Base-by-base conservation (phyloP, 2,797 vertebrate genomes). In the Pantherophis alleghaniensis region DNA sequence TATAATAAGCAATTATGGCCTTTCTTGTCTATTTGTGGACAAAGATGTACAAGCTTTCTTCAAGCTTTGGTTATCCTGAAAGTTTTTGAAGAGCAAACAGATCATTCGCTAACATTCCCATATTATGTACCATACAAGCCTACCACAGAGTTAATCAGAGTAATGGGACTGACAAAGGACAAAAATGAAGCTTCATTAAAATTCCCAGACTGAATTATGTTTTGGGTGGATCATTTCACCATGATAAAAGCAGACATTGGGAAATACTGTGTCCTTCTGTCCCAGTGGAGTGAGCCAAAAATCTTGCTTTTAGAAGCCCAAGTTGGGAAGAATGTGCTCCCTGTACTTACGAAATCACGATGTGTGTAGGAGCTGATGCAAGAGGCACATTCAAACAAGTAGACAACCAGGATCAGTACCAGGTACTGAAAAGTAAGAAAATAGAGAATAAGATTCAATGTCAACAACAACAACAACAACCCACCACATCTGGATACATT, bases 351-450 rank as follows among this genome's bases (percentile, higher is more conserved):
- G 0, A 97, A 98, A 95, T 98, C 98, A 1, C 98, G 96, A 93
- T 98, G 97, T 86, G 98, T 98, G 91, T 96, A 98, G 47, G 98
- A 97, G 0, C 97, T 98, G 95, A 98, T 98, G 90, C 97, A 98
- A 16, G 98, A 98, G 0, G 98, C 98, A 0, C 97, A 97, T 94
- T 98, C 98, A 11, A 98, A 98, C 69, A 98, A 91, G 95, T 98
- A 98, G 92, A 98, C 94, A 51, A 98, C 93, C 86, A 98, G 94
- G 97, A 98, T 98, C 37, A 98, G 83, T 56, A 97, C 93, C 94
- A 98, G 96, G 79, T 98, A 98, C 98, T 98, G 95, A 0, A 61
- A 95, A 69, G 9, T 24, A 26, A 56, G 20, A 42, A 26, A 7
- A 55, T 66, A 83, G 79, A 83, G 22, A 47, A 47, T 24, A 47